These are phyloP conservation scores for Calidris pugnax DNA, from an alignment of 2,113 vertebrate species.

Conservation along the genomic window DNA sequence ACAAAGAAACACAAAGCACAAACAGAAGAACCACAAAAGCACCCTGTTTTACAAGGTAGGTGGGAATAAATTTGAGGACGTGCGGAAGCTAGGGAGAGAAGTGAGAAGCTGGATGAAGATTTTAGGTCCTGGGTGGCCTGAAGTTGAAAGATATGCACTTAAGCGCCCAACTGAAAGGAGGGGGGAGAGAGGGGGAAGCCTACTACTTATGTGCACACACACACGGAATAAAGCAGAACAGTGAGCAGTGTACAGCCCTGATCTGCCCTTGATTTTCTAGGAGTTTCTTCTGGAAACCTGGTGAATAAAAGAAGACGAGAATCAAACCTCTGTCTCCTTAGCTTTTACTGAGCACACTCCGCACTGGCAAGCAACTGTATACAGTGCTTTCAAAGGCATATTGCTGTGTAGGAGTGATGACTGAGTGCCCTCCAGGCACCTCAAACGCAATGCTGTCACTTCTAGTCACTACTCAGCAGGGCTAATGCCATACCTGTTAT, in stretches of 20 bases:
- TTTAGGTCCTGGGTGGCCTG: constrained; percentile 7
- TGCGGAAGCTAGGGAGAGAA: background rate
- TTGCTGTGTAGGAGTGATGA: constrained; percentile 72
- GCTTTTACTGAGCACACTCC: background rate
- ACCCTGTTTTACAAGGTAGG: background rate
- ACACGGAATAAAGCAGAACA: background rate
- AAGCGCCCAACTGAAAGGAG: background rate
- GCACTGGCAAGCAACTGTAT: constrained; percentile 51
- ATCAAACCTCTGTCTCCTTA: background rate
- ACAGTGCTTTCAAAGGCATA: constrained; percentile 59
- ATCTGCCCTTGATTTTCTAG: background rate
- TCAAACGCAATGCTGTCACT: constrained; percentile 79
- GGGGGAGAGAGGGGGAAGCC: background rate
- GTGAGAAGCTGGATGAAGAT: background rate
- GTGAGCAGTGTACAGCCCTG: background rate
- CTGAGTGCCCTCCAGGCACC: constrained; percentile 78
- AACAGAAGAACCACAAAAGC: background rate
- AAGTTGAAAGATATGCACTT: background rate
- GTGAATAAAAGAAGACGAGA: background rate
- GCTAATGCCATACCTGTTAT: constrained; percentile 83
- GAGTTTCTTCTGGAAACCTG: background rate
- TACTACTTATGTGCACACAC: background rate
- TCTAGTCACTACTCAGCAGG: constrained; percentile 76
- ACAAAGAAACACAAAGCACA: background rate
- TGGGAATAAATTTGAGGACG: background rate